Conservation (phyloP, 2,888 invertebrate species). For the Melinaea menophilus region DNA sequence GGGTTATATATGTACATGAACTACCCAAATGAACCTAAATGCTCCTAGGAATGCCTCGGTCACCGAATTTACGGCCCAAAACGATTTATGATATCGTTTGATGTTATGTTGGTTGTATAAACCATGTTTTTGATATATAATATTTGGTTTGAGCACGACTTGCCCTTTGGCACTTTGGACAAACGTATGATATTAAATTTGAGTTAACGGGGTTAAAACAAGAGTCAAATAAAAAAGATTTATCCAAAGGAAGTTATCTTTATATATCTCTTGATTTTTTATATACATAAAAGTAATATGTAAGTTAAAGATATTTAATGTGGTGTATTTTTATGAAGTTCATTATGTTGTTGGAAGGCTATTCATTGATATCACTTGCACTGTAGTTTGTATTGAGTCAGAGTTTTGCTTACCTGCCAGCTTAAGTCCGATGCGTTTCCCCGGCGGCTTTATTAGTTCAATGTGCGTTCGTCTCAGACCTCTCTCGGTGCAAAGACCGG, state of each 20-base stretch:
- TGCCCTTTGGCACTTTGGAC: not conserved
- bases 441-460: constrained; percentile 73
- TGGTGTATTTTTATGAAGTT: not conserved
- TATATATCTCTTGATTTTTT: too few species aligned
- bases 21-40: constrained; percentile 16
- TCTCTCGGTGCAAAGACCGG: constrained; percentile 70
- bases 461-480: constrained; percentile 69
- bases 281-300: too few species aligned
- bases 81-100: constrained; percentile 34
- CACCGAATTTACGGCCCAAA: constrained; percentile 34
- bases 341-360: not conserved
- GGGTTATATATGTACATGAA: not conserved
- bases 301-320: too few species aligned
- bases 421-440: constrained; percentile 78
- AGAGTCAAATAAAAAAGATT: too few species aligned
- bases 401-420: constrained; percentile 67
- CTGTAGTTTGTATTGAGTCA: constrained; percentile 13
- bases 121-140: constrained; percentile 2
- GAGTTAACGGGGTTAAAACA: not conserved
- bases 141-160: not conserved
- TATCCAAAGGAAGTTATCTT: too few species aligned
- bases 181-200: not conserved
- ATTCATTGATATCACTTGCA: not conserved
- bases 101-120: constrained; percentile 12
- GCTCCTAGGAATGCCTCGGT: constrained; percentile 29